phyloP scores from a whole-genome alignment of 1,140 invertebrate species.

The Conopomorpha cramerella region DNA sequence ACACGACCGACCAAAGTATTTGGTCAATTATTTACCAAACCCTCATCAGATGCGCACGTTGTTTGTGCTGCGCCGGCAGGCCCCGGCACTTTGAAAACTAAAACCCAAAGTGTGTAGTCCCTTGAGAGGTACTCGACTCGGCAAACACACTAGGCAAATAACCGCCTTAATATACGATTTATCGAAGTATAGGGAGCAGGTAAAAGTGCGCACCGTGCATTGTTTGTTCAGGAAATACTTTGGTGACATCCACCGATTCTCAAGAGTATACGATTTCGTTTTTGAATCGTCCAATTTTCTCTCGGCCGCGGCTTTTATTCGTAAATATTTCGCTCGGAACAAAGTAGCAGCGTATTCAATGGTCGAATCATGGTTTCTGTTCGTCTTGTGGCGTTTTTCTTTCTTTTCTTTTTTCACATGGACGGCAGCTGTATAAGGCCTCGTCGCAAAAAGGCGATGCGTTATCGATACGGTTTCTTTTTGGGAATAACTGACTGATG shows the following conservation, averaged over 20 bases:
- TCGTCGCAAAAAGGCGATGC: slow-evolving; percentile 30
- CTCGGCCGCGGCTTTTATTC: no score
- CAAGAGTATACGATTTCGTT: slow-evolving; percentile 9
- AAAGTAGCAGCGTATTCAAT: no score
- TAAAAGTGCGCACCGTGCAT: slow-evolving; percentile 17
- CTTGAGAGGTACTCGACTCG: slow-evolving; percentile 43
- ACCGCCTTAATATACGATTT: slow-evolving; percentile 43
- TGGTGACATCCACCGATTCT: no score
- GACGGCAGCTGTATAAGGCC: slow-evolving; percentile 18
- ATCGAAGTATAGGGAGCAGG: slow-evolving; percentile 46
- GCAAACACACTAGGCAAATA: slow-evolving; percentile 41
- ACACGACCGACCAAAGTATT: no score
- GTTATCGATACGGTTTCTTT: slow-evolving; percentile 16
- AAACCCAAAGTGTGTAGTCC: slow-evolving; percentile 53
- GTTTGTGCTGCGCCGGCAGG: slow-evolving; percentile 39
- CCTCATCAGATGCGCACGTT: no score
- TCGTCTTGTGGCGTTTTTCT: neutral
- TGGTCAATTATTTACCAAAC: no score
- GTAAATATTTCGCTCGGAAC: no score
- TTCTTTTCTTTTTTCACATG: neutral
- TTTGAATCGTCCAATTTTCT: slow-evolving; percentile 5
- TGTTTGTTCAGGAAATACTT: slow-evolving; percentile 18
- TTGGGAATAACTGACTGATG: slow-evolving; percentile 39
- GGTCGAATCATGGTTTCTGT: no score
- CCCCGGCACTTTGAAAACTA: slow-evolving; percentile 54